These are phyloP conservation scores for Protobothrops mucrosquamatus DNA, from an alignment of 2,113 vertebrate genomes.

Conservation along the genomic window DNA sequence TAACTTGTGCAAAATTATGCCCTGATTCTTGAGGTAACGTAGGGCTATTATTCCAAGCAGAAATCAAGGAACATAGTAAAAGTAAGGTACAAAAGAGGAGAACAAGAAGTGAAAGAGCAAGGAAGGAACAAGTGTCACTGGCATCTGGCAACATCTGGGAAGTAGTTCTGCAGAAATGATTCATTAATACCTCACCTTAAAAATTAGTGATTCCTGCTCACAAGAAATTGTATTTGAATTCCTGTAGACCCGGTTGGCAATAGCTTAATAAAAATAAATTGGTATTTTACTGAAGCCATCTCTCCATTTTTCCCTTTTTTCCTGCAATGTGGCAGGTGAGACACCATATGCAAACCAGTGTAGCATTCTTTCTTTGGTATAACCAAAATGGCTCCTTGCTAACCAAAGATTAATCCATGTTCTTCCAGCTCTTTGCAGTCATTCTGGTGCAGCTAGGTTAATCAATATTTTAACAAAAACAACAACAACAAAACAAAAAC, in stretches of 20 bases:
- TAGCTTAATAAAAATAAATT: background rate
- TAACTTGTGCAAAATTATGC: background rate
- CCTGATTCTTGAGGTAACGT: background rate
- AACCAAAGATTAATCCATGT: conserved; percentile 25
- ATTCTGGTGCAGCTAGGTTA: conserved; percentile 8
- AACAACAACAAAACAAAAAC: background rate
- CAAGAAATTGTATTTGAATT: background rate
- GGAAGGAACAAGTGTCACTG: background rate
- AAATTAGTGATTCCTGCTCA: background rate
- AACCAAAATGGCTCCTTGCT: conserved; percentile 24
- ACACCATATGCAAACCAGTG: background rate
- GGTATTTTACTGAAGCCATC: background rate
- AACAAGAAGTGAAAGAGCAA: background rate
- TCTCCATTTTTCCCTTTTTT: conserved; percentile 1
- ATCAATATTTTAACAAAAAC: conserved; percentile 11
- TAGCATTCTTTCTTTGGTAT: background rate
- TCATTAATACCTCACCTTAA: background rate
- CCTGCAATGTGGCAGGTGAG: background rate
- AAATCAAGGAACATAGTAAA: background rate
- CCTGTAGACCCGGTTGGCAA: background rate
- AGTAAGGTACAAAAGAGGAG: background rate
- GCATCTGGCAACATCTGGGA: background rate
- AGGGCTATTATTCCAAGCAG: background rate
- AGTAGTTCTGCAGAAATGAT: background rate
- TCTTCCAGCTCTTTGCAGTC: conserved; percentile 1